Base-by-base conservation (phyloP, 2,113 vertebrate genomes). In the Oreochromis aureus region DNA sequence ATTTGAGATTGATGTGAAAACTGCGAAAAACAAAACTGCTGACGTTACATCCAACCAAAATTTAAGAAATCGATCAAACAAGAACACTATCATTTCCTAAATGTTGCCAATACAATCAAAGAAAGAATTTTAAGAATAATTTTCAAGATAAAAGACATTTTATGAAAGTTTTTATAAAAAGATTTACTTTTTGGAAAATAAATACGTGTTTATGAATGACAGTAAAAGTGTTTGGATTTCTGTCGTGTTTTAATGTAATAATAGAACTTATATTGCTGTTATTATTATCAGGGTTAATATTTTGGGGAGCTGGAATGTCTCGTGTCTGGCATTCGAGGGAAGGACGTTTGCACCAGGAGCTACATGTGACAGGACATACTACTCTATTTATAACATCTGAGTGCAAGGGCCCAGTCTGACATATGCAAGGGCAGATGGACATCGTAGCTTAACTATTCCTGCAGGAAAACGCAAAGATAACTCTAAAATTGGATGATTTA, bases 361-460 rank as follows among this genome's bases (percentile, higher is more conserved):
- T 91, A 44, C 96, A 96, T 95, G 96, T 96, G 96, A 96, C 94
- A 88, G 90, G 92, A 90, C 87, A 90, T 85, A 92, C 85, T 80
- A 69, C 88, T 95, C 95, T 97, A 96, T 96, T 97, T 95, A 96
- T 97, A 96, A 93, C 95, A 89, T 85, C 53, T 58, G 85, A 87
- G 91, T 66, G 81, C 87, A 56, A 87, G 91, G 83, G 80, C 44
- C 85, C 84, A 73, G 87, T 85, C 76, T 83, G 83, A 91, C 92
- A 89, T 59, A 89, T 12, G 55, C 94, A 96, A 96, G 95, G 94
- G 86, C 94, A 95, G 84, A 89, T 76, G 9, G 89, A 95, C 90
- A 80, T 66, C 84, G 82, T 86, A 92, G 76, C 81, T 81, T 83
- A 82, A 87, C 85, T 93, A 91, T 90, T 82, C 85, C 89, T 83